Percentiles rank a stretch among this genome's conserved stretches.
phyloP scores from a whole-genome alignment of 2,888 invertebrate species.

The Uropetala carovei region DNA sequence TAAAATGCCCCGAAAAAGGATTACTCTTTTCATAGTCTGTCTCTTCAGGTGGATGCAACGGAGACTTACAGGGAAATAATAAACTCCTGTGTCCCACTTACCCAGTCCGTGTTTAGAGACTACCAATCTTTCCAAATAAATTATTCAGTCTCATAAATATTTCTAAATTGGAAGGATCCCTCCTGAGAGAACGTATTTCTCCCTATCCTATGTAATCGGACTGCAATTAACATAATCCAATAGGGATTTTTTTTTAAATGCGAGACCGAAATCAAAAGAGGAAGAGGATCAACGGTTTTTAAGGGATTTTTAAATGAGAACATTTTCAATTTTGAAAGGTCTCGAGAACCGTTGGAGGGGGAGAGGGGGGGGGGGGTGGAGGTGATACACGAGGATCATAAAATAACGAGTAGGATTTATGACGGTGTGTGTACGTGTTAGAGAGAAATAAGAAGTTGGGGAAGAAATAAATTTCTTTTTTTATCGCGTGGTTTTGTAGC shows the following conservation, averaged over 20 bases:
- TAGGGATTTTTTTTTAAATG: neutral
- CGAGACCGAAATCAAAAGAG: neutral
- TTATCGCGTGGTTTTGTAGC: neutral
- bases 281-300: neutral
- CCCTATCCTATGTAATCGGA: neutral
- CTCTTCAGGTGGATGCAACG: neutral
- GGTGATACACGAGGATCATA: neutral
- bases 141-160: constrained; percentile 9
- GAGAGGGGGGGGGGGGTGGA: neutral
- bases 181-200: neutral
- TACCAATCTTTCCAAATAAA: neutral
- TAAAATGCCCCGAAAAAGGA: constrained; percentile 11
- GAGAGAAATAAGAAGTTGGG: neutral
- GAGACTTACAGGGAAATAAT: neutral
- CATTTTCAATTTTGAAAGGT: neutral
- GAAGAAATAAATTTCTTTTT: neutral
- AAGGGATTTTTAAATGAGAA: neutral
- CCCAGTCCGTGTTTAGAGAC: neutral
- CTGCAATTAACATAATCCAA: neutral
- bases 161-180: neutral
- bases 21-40: neutral
- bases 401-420: neutral
- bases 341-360: neutral
- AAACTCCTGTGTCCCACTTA: neutral
- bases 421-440: neutral